Base-by-base conservation (phyloP, 2,888 invertebrate species). In the Parascotia fuliginaria region DNA sequence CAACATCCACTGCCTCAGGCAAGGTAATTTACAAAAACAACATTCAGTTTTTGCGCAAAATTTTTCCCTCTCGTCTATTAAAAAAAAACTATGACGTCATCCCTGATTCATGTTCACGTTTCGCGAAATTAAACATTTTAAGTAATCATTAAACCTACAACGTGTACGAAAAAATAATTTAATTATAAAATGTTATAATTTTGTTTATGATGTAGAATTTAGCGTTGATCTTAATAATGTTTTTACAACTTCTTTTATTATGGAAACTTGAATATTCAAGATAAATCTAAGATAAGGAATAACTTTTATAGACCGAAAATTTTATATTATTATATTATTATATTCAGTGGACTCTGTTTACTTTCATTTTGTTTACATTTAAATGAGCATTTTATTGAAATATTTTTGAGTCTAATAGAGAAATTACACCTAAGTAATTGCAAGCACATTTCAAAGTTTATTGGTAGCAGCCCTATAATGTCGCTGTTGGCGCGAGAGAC, bases 11-110 rank as follows among this genome's bases (percentile, higher is more conserved):
- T 33, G 46, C 58, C 45, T 45, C 50, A 11, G 47, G 64, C 53
- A 37, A 22, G 28, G 42, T 67, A 57, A 60, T 62, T 60, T 55
- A 47, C 31, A 56, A 66, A 56, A 67, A 62, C 51, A 55, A 38
- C n/a, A 38, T 49, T 22, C 22, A 55, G 44, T 66, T 58, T 53
- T 41, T 39, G 27, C 28, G n/a, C 36, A 33, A 37, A 7, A 3
- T 16, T 51, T 56, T 48, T 45, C 36, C 11, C 22, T 19, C 4
- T 28, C 22, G 19, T 46, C 16, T 32, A 39, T 55, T 49, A 48
- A 37, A 46, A 49, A 46, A 48, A 14, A 33, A 43, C 6, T 28
- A 46, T 60, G 45, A 47, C 47, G 60, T 51, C 42, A 54, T 31
- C 24, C 16, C 27, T 51, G 48, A 58, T 65, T 61, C 51, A 59